phyloP scores from a whole-genome alignment of 2,797 vertebrate genomes.

The Aythya fuligula region DNA sequence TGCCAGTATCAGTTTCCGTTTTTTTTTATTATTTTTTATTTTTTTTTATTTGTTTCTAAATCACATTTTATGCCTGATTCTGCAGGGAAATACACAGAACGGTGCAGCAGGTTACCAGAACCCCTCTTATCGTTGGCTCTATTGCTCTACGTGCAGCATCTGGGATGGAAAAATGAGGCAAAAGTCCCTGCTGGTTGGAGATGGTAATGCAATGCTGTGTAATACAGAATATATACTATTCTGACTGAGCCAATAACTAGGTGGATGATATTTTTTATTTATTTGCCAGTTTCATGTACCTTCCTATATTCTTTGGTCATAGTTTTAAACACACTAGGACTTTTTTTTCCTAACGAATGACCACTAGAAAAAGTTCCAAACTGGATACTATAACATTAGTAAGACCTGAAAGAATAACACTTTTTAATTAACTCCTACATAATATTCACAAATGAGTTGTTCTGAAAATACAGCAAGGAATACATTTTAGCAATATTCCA shows the following conservation, averaged over 20 bases:
- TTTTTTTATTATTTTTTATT: too few species aligned
- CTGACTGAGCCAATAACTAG: neutral
- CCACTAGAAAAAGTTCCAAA: neutral
- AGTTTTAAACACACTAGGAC: neutral
- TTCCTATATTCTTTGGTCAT: neutral
- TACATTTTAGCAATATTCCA: neutral
- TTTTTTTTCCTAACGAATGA: neutral
- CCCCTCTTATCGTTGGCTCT: neutral
- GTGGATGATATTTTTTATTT: neutral
- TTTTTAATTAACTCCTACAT: neutral
- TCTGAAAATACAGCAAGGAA: neutral
- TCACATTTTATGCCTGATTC: neutral
- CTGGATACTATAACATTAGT: neutral
- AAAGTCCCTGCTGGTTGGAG: neutral
- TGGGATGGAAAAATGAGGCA: neutral
- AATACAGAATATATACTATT: neutral
- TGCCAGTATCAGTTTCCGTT: neutral
- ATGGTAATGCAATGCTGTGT: too few species aligned
- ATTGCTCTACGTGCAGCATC: neutral
- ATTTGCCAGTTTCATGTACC: neutral
- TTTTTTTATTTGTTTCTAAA: neutral
- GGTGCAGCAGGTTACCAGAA: neutral
- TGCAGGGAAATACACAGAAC: neutral
- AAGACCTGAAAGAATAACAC: neutral
- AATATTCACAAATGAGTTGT: accelerated